Percentiles rank a stretch among this genome's conserved stretches.
Conservation (phyloP, 2,797 vertebrate genomes). For the Cheirogaleus major region DNA sequence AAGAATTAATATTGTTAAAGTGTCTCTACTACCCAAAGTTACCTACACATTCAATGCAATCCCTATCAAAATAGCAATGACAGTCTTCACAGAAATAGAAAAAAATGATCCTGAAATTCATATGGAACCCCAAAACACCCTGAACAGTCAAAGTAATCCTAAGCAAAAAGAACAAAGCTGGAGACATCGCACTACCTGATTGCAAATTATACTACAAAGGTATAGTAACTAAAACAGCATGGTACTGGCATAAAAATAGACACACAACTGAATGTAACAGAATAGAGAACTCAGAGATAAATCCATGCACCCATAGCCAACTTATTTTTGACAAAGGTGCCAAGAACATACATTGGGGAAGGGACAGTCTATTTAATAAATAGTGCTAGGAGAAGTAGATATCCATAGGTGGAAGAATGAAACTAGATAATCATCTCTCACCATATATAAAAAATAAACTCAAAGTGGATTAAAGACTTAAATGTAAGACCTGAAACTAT, state of each 20-base stretch:
- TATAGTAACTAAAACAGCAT: too few relatives aligned
- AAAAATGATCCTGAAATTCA: background rate
- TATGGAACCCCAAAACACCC: background rate
- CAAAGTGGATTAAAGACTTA: background rate
- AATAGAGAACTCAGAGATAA: background rate
- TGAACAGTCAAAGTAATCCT: background rate
- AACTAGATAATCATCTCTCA: background rate
- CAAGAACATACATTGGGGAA: background rate
- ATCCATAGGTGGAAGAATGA: background rate
- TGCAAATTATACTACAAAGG: too few relatives aligned
- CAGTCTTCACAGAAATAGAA: background rate
- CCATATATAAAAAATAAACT: background rate
- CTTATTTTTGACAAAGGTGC: background rate
- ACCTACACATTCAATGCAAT: too few relatives aligned
- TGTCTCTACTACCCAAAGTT: background rate
- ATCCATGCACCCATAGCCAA: background rate
- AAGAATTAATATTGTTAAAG: background rate
- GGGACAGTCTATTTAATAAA: background rate
- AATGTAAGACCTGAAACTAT: background rate
- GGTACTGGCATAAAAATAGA: background rate
- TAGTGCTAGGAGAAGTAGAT: background rate
- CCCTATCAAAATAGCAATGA: background rate
- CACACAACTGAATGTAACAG: background rate
- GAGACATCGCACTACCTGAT: too few relatives aligned
- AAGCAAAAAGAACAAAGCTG: background rate